Percentiles rank a stretch among this genome's conserved stretches.
Evolutionary conservation across 2,888 invertebrate species (phyloP).

Genomic region (Uropetala carovei): DNA sequence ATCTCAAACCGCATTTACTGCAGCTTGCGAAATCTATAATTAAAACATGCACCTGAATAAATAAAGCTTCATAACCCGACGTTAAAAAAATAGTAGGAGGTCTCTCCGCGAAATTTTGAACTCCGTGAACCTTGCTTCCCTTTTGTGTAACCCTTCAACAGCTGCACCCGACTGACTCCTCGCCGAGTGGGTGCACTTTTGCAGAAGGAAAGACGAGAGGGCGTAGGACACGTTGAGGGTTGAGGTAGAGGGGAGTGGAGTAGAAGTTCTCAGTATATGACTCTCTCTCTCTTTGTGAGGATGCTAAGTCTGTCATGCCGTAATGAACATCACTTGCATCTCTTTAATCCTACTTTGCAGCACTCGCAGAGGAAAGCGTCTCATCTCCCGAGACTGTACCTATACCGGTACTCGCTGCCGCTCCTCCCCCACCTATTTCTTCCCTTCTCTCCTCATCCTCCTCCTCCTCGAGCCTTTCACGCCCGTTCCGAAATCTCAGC

Average conservation of each 20-base stretch:
- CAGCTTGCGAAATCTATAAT: too few species aligned
- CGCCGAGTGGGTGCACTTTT: conserved; percentile 24
- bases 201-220: background rate
- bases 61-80: background rate
- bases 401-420: background rate
- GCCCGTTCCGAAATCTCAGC: conserved; percentile 6
- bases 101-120: conserved; percentile 1
- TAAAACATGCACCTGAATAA: too few species aligned
- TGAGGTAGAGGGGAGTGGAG: too few species aligned
- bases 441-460: background rate
- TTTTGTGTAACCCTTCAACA: conserved; percentile 20
- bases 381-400: background rate
- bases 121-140: conserved; percentile 11
- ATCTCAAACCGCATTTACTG: too few species aligned
- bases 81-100: background rate
- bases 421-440: background rate
- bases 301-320: conserved; percentile 45
- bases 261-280: background rate
- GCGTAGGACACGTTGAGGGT: background rate
- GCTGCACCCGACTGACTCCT: conserved; percentile 25
- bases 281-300: conserved; percentile 16
- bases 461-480: background rate
- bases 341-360: conserved; percentile 41
- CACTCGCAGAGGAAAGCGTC: background rate
- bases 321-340: conserved; percentile 50